Base-by-base conservation (phyloP, 2,113 vertebrate genomes). In the Thalassarche chlororhynchos region DNA sequence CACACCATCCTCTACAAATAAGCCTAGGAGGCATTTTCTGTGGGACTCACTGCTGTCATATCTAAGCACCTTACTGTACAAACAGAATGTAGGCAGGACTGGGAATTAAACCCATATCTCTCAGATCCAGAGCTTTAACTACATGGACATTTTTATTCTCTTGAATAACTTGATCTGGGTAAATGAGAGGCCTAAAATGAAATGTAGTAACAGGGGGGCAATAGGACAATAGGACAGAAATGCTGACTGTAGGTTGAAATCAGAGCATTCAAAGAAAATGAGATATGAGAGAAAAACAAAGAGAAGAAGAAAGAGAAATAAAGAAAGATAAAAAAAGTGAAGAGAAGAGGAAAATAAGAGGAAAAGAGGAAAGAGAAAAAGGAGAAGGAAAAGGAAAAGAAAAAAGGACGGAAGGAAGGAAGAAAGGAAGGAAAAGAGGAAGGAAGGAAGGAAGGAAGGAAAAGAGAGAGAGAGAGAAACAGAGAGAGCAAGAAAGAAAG, bases 181-280 rank as follows among this genome's bases (percentile, higher is more conserved):
- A 84, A 95, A 93, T 75, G 46, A 92, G 81, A 86, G 58, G 68
- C 66, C 84, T 88, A 51, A 94, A 96, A 64, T 47, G 46, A 94
- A 90, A 55, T 84, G 58, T 68, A 89, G 47, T 61, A 61, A 71
- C 58, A 52, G 10, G 34, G 24, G 17, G 16, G 9, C 21, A 51
- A 19, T 15, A 49, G 1, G 47, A 6, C 9, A 34, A 36, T 15
- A 58, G 57, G 10, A 31, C 17, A 82, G 69, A 78, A 91, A 34
- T 74, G 17, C 12, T 84, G 83, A 12, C 14, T 72, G 32, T 46
- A 29, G 29, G 31, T 52, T 84, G 66, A 61, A 79, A 64, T 65
- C 25, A 49, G 52, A 86, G 31, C 2, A 28, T 74, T 49, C 2
- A 29, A 17, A 79, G 26, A 32, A 68, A 60, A 42, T 42, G 24